Evolutionary conservation across 2,797 vertebrate species (phyloP), one percentile per base, ranked within the genome.

Genomic region (Sarcoramphus papa): DNA sequence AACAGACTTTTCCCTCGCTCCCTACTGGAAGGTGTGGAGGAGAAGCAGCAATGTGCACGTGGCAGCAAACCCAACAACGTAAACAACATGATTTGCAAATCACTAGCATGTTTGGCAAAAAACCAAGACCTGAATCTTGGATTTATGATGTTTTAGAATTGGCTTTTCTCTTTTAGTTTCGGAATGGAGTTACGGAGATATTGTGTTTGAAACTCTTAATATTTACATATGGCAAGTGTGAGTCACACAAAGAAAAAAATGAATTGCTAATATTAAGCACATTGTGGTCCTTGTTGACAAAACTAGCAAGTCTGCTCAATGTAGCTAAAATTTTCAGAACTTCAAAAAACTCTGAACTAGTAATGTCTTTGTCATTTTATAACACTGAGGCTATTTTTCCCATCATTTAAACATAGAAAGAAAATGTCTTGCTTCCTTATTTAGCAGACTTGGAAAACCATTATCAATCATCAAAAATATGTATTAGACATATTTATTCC

Each of bases 391-490:
- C 68, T 91, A 92, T 85, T 96, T 96, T 96, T 70, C 95, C 94
- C 93, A 81, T 95, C 91, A 79, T 93, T 97, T 96, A 95, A 94
- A 92, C 85, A 90, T 16, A 91, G 92, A 84, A 94, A 94, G 87
- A 94, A 96, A 97, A 96, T 73, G 43, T 81, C 85, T 90, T 63
- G 14, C 62, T 92, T 94, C 94, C 62, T 95, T 97, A 95, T 96
- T 97, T 97, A 96, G 94, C 89, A 86, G 69, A 92, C 91, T 94
- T 77, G 65, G 89, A 92, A 96, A 91, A 94, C 93, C 54, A 96
- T 95, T 95, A 96, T 97, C 97, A 95, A 97, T 97, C 96, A 97
- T 94, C 75, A 97, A 96, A 97, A 96, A 96, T 88, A 95, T 77
- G 72, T 90, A 95, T 95, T 94, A 96, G 96, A 93, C 95, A 96